Evolutionary conservation across 1,140 invertebrate genomes (phyloP).

Genomic region (Zophobas morio): DNA sequence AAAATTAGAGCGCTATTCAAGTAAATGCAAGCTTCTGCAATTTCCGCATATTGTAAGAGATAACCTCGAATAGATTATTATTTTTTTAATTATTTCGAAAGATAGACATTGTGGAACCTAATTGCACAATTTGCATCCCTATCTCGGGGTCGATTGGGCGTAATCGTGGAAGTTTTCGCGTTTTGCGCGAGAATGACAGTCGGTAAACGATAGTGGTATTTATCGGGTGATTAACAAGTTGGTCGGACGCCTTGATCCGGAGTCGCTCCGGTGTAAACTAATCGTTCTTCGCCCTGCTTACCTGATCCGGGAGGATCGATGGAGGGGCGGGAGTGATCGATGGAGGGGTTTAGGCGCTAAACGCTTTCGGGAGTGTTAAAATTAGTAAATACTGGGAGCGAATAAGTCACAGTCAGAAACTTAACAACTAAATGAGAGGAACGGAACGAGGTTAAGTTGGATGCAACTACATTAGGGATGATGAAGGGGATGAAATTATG

Average conservation of each 20-base stretch:
- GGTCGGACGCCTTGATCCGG: conserved; percentile 17
- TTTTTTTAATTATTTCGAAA: no score
- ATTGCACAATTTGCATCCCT: no score
- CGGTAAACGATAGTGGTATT: conserved; percentile 45
- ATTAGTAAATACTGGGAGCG: conserved; percentile 19
- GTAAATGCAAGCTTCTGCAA: no score
- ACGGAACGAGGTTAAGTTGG: no score
- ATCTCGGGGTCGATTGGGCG: no score
- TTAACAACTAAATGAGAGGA: no score
- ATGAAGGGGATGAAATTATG: no score
- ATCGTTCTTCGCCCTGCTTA: conserved; percentile 35
- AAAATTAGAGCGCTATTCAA: no score
- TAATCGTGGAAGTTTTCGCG: conserved; percentile 12
- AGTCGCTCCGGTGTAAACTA: conserved; percentile 40
- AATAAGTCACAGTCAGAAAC: neutral
- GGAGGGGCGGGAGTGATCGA: conserved; percentile 15
- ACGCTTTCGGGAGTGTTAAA: conserved; percentile 24
- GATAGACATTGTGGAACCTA: no score
- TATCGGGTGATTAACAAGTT: conserved; percentile 48
- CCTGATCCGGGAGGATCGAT: conserved; percentile 31
- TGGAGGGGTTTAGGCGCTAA: conserved; percentile 28
- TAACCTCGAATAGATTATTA: no score
- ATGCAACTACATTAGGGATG: no score
- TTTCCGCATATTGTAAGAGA: no score
- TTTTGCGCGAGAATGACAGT: conserved; percentile 37